Base-by-base conservation (phyloP, 1,140 invertebrate species). In the Dryas iulia region DNA sequence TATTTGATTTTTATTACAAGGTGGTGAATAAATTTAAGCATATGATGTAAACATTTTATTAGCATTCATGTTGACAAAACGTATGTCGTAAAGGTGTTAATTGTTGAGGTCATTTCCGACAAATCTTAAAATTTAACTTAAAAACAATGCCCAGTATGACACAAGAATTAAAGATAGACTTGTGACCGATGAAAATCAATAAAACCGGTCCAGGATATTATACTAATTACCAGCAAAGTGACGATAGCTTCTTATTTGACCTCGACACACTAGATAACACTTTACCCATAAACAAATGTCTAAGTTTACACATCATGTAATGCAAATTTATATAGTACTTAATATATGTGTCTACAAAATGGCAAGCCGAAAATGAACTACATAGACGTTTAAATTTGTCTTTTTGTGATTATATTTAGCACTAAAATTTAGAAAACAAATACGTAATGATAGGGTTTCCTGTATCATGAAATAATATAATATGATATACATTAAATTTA, bases 41-140 rank as follows among this genome's bases (percentile, higher is more conserved):
- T 21, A 62, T 62, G 68, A 70, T 47, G 62, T 70, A 63, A 59
- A 59, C 60, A 65, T 7, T 60, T 59, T 35, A 75, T 77, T 80
- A 82, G 73, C 75, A 71, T 66, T 18, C 56, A 47, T 72, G 71
- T 75, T 76, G 73, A 74, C 71, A 74, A 73, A 66, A 77, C 66
- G 18, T 53, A 54, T 75, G 66, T 71, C 73, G 59, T 53, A 35
- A 4, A 61, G 8, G 74, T 78, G 79, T 71, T 83, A 80, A 82
- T 71, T 67, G 66, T 66, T 80, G 75, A 86, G 81, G 79, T 83
- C 81, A 83, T 77, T 80, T 86, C 82, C 79, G 74, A 79, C 66
- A 74, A 71, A 74, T 52, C 52, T 62, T 74, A 77, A 75, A 73
- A 71, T 73, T 70, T 71, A 54, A 63, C 33, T 24, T 35, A 21